A percentile compares a stretch with the other conserved stretches of the same genome.
phyloP scores from a whole-genome alignment of 2,113 vertebrate genomes.

The Xyliphius kryptos region DNA sequence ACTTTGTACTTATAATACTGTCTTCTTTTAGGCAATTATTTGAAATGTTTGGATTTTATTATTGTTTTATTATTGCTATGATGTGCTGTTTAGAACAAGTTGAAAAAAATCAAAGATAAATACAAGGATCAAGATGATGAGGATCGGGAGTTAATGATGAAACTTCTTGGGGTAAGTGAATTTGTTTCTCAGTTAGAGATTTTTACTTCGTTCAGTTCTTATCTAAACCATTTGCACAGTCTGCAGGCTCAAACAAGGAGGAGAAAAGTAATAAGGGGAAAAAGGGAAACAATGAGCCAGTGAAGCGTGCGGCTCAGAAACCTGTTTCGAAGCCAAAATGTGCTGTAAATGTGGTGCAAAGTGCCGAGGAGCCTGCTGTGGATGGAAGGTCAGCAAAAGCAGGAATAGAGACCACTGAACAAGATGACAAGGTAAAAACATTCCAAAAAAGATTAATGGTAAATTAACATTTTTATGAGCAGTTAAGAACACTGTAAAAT shows the following conservation, averaged over 20 bases:
- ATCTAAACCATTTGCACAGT: constrained; percentile 10
- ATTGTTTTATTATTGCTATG: too few species aligned
- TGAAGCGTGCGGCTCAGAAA: constrained; percentile 69
- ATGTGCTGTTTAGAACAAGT: constrained; percentile 77
- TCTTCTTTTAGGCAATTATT: too few species aligned
- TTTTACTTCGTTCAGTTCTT: not conserved
- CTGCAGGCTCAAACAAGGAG: constrained; percentile 61
- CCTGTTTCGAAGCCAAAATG: constrained; percentile 49
- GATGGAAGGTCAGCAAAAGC: constrained; percentile 42
- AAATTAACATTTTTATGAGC: too few species aligned
- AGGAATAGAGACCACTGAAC: constrained; percentile 49
- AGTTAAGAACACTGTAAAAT: too few species aligned
- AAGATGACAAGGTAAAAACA: constrained; percentile 74
- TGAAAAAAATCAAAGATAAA: constrained; percentile 98
- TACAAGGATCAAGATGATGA: constrained; percentile 98
- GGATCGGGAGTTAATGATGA: constrained; percentile 93
- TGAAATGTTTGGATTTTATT: too few species aligned
- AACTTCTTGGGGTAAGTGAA: constrained; percentile 82
- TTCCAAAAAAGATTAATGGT: too few species aligned
- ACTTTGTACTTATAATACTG: too few species aligned
- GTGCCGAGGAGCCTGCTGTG: constrained; percentile 36
- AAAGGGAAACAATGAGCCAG: constrained; percentile 76
- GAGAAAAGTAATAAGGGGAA: constrained; percentile 83
- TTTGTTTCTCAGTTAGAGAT: not conserved
- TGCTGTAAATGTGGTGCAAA: constrained; percentile 44